Base-by-base conservation (phyloP, 2,797 vertebrate genomes). In the Agapornis canus region DNA sequence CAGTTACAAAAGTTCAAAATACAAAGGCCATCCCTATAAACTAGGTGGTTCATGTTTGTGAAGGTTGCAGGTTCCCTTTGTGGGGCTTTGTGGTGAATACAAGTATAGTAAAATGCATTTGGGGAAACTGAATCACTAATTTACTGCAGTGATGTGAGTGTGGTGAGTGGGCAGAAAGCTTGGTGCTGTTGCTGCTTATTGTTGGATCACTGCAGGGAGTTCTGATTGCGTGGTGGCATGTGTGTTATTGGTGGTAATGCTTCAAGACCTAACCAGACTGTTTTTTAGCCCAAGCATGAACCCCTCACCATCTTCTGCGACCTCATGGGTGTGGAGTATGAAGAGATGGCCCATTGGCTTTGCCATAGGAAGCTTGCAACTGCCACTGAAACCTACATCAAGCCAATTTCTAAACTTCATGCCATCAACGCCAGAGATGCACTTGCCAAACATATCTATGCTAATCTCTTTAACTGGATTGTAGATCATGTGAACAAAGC, bases 271-370 rank as follows among this genome's bases (percentile, higher is more conserved):
- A 87, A 95, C 0, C 0, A 69, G 10, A 23, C 49, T 65, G 18
- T 92, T 93, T 93, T 96, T 82, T 86, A 99, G 99, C 98, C 99
- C 84, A 99, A 99, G 91, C 99, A 99, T 11, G 97, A 97, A 39
- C 99, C 99, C 92, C 98, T 99, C 90, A 98, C 70, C 13, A 98
- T 98, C 42, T 99, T 99, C 97, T 99, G 99, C 18, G 99, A 99
- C 72, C 98, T 99, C 81, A 99, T 99, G 98, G 99, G 99, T 0
- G 98, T 99, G 95, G 98, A 98, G 63, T 99, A 99, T 65, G 98
- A 99, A 91, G 99, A 99, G 96, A 99, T 99, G 99, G 96, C 99
- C 78, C 99, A 99, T 90, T 99, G 99, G 99, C 98, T 99, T 61
- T 99, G 99, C 97, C 99, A 99, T 84, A 98, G 98, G 96, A 99